Evolutionary conservation across 2,888 invertebrate genomes (phyloP), one percentile per base, ranked within the genome.

Genomic region (Megastigmus dorsalis): DNA sequence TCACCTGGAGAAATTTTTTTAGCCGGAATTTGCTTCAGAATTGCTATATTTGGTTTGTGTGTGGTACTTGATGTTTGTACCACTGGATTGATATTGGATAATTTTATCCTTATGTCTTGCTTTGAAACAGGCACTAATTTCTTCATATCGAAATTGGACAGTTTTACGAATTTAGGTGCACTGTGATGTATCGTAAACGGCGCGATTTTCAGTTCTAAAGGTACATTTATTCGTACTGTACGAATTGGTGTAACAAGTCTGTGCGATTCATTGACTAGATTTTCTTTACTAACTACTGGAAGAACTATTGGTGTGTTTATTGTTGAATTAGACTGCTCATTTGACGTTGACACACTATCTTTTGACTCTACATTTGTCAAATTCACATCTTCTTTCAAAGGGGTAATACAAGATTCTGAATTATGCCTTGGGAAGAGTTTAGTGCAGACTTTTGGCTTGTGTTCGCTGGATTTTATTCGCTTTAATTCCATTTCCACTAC

Each of bases 401-500:
- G 67, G 1, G 69, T 36, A 59, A 83, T 80, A 50, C 80, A 80
- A 4, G 82, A 80, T 26, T 82, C 82, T 0, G 82, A 82, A 70
- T 80, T 81, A 62, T 82, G 81, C 55, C 81, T 72, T 10, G 81
- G 78, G 59, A 83, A 81, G 10, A 83, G 71, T 76, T 82, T 82
- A 5, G 80, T 77, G 67, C 82, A 82, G 20, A 79, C 82, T 74
- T 82, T 82, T 33, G 82, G 80, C 28, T 80, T 82, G 20, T 76
- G 72, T 54, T 82, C 82, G 63, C 73, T 80, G 5, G 81, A 82
- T 26, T 90, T 91, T 84, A 91, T 89, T 87, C 89, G 90, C 87
- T 88, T 89, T 82, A 91, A 88, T 86, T 91, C 91, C 91, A 91
- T 91, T 82, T 91, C 89, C 38, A 90, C 91, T 20, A 91, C 91